A percentile compares a stretch with the other conserved stretches of the same genome.
Conservation (phyloP, 2,113 vertebrate species). For the Alligator mississippiensis region DNA sequence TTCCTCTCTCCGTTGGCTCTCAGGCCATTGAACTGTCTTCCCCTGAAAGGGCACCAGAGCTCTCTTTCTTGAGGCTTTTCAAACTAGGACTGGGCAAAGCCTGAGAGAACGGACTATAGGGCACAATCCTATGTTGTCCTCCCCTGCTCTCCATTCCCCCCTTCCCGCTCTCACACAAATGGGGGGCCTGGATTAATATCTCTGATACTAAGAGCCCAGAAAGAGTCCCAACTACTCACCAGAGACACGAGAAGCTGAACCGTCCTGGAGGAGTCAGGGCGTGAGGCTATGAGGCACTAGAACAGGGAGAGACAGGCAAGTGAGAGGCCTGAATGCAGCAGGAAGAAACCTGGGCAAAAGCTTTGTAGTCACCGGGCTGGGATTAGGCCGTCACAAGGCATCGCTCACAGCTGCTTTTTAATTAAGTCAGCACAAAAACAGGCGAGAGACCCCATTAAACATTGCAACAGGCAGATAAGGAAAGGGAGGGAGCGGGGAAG, state of each 20-base stretch:
- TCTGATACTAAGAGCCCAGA: background rate
- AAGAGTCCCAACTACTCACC: constrained; percentile 55
- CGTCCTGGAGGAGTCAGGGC: background rate
- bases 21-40: background rate
- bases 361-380: constrained; percentile 83
- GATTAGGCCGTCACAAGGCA: constrained; percentile 92
- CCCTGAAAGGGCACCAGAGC: background rate
- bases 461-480: constrained; percentile 64
- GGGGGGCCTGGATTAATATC: accelerated
- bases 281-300: background rate
- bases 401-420: constrained; percentile 81
- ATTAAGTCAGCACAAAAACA: constrained; percentile 79
- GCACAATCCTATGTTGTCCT: background rate
- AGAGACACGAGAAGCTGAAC: background rate
- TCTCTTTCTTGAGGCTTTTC: background rate
- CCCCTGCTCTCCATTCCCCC: too few relatives aligned
- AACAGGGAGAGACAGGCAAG: background rate
- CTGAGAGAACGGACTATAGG: background rate
- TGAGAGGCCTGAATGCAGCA: background rate
- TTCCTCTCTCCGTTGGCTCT: background rate
- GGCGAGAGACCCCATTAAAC: constrained; percentile 71
- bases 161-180: background rate
- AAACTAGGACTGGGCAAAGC: background rate
- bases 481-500: constrained; percentile 33
- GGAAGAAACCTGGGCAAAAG: constrained; percentile 18